Evolutionary conservation across 1,140 invertebrate genomes (phyloP).

Genomic region (Eumaeus atala): DNA sequence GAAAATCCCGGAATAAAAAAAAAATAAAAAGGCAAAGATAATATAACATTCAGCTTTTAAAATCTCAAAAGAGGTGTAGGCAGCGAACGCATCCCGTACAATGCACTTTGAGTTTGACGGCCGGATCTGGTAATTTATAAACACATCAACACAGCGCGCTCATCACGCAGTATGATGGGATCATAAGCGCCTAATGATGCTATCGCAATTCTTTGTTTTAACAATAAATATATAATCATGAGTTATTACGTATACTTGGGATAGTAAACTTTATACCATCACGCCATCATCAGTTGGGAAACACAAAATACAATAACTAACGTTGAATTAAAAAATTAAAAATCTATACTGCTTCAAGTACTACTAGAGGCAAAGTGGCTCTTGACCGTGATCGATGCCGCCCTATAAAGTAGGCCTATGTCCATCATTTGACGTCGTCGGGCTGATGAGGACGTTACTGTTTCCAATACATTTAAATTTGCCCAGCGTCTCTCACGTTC

Average conservation of each 20-base stretch:
- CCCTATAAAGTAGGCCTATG: no score
- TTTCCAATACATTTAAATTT: no score
- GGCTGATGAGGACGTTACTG: no score
- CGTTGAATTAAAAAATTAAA: not conserved
- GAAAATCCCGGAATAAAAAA: no score
- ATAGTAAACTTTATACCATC: not conserved
- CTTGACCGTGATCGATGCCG: no score
- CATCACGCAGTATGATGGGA: not conserved
- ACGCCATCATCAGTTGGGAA: not conserved
- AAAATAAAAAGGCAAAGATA: no score
- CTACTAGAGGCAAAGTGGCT: no score
- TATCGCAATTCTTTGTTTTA: not conserved
- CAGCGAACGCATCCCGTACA: not conserved
- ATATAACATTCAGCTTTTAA: no score
- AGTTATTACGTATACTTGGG: not conserved
- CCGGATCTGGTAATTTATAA: conserved; percentile 8
- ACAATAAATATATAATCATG: not conserved
- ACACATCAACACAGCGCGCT: conserved; percentile 3
- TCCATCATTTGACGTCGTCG: no score
- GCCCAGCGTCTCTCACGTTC: no score
- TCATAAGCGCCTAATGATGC: not conserved
- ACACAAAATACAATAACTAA: not conserved
- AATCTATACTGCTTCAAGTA: no score
- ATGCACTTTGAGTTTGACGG: not conserved
- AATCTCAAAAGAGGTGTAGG: no score